Base-by-base conservation (phyloP, 2,113 vertebrate genomes). In the Centropristis striata region DNA sequence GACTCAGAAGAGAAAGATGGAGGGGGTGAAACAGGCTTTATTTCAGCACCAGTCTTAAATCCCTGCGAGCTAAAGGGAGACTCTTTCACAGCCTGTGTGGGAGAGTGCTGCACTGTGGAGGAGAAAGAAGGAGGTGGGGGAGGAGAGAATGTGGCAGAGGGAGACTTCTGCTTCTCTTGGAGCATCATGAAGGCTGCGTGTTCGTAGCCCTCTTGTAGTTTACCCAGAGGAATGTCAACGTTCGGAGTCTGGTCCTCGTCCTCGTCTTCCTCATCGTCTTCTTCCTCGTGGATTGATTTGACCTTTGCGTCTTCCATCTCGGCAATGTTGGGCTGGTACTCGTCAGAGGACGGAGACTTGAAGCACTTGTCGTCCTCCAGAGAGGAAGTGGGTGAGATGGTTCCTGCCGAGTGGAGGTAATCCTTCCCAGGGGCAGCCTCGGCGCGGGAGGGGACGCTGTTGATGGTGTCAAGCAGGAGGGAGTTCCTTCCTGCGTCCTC, bases 341-440 rank as follows among this genome's bases (percentile, higher is more conserved):
- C 98, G 83, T 99, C 98, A 51, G 95, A 96, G 12, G 97, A 97
- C 44, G 98, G 98, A 77, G 97, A 98, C 86, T 99, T 99, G 71
- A 99, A 99, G 88, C 95, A 97, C 75, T 98, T 99, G 90, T 99
- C 98, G 79, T 99, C 98, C 88, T 99, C 98, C 72, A 99, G 87
- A 16, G 98, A 99, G 69, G 98, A 99, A 1, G 98, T 99, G 51
- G 98, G 98, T 47, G 97, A 99, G 83, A 99, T 99, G 55, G 98
- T 99, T 55, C 97, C 97, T 23, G 98, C 97, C 0, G 98, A 99
- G 23, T 98, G 97, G 25, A 99, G 94, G 0, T 98, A 98, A 71
- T 99, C 98, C 0, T 97, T 96, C 64, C 98, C 98, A 49, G 96
- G 97, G 8, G 95, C 96, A 1, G 95, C 96, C 86, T 99, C 98